Percentiles rank a stretch among this genome's conserved stretches.
Conservation (phyloP, 2,113 vertebrate species). For the Stegostoma tigrinum region DNA sequence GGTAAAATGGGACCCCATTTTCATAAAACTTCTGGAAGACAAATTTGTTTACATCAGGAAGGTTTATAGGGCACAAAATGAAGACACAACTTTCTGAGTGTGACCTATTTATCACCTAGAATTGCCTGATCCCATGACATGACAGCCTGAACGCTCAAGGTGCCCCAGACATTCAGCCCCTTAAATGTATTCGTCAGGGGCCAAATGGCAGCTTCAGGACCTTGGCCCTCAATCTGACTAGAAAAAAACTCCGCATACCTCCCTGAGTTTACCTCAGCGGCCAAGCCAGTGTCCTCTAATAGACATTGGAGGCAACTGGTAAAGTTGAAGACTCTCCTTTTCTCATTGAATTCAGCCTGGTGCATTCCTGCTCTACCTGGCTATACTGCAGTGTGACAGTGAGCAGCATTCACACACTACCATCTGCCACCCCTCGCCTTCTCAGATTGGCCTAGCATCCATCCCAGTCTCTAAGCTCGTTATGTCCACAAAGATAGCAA, state of each 20-base stretch:
- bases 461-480: not conserved
- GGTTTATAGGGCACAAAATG: not conserved
- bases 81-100: not conserved
- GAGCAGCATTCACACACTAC: not conserved
- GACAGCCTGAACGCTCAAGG: not conserved
- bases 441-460: not conserved
- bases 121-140: not conserved
- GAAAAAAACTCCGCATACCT: not conserved
- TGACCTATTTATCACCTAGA: not conserved
- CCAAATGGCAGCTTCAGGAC: not conserved
- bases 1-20: not conserved
- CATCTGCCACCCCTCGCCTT: not conserved
- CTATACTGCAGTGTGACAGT: not conserved
- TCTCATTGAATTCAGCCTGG: not conserved
- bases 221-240: not conserved
- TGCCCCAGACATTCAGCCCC: not conserved
- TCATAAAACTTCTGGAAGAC: not conserved
- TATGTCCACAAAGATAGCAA: not conserved
- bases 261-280: not conserved
- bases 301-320: not conserved
- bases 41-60: not conserved
- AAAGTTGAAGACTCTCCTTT: not conserved
- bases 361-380: not conserved
- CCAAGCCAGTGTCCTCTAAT: not conserved
- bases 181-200: not conserved